Base-by-base conservation (phyloP, 2,888 invertebrate genomes). In the Acronicta aceris region DNA sequence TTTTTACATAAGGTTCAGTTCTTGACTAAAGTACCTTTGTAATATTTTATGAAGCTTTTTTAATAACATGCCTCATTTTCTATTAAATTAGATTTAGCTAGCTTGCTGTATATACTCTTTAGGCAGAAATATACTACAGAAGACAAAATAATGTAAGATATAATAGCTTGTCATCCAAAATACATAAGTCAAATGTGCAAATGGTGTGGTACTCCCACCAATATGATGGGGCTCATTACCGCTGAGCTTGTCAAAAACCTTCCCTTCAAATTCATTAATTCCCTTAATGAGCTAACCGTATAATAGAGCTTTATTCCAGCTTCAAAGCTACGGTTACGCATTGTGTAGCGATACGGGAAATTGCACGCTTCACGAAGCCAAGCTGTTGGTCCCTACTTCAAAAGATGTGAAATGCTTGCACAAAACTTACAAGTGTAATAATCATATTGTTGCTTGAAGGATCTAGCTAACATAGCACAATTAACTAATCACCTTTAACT, bases 221-320 rank as follows among this genome's bases (percentile, higher is more conserved):
- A 84, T 86, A 81, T 84, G 84, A 89, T 83, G 85, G 81, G 74
- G 49, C 58, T 82, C 81, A 85, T 87, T 81, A 81, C 70, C 68
- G 67, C 66, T 68, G 71, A 74, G 79, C 79, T 79, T 81, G 82
- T 83, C 84, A 81, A 83, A 87, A 85, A 82, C 86, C 86, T 83
- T 84, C 85, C 82, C 81, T 82, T 80, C 75, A 78, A 84, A 86
- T 85, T 89, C 82, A 90, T 91, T 91, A 87, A 90, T 91, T 89
- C 85, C 84, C 82, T 82, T 88, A 91, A 91, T 88, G 90, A 91
- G 88, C 82, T 86, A 85, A 86, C 87, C 81, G 85, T 79, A 88
- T 88, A 89, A 91, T 87, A 86, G 88, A 84, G 84, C 89, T 86
- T 89, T 90, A 88, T 90, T 87, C 84, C 76, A 77, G 79, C 76